Evolutionary conservation across 2,888 invertebrate genomes (phyloP).

Genomic region (Schizaphis graminum): DNA sequence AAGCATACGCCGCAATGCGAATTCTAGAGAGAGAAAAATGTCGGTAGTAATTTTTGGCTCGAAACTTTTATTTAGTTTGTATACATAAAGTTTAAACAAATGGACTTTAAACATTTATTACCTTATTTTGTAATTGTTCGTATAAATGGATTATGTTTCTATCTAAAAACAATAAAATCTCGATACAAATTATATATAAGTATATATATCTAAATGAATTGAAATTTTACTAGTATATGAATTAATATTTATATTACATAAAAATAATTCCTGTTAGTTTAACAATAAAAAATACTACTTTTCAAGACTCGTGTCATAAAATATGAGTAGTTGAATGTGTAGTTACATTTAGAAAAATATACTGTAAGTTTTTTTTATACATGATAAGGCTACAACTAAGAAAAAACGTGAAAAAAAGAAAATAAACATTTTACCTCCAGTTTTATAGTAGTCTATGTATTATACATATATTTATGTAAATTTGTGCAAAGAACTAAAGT

Average conservation of each 20-base stretch:
- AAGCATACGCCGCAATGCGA: not conserved
- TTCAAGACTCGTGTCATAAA: not conserved
- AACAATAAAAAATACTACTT: not conserved
- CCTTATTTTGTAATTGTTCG: not conserved
- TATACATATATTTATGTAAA: slow-evolving; percentile 55
- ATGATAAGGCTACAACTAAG: slow-evolving; percentile 6
- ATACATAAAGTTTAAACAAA: not conserved
- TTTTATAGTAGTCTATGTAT: slow-evolving; percentile 29
- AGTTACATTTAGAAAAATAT: not conserved
- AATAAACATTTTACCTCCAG: slow-evolving; percentile 34
- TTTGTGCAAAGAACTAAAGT: slow-evolving; percentile 36
- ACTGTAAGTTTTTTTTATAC: not conserved
- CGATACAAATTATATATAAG: not conserved
- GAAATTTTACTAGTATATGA: not conserved
- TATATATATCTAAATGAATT: not conserved
- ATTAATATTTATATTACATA: not conserved
- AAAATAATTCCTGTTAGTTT: not conserved
- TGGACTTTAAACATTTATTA: not conserved
- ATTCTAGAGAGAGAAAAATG: not conserved
- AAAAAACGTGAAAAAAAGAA: slow-evolving; percentile 15
- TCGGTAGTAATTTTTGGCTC: not conserved
- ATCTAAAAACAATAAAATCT: not conserved
- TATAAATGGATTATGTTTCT: not conserved
- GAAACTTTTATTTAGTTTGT: slow-evolving; percentile 38
- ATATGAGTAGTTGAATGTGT: not conserved